Evolutionary conservation across 2,797 vertebrate species (phyloP), one percentile per base, ranked within the genome.

Genomic region (Crypturellus tataupa): DNA sequence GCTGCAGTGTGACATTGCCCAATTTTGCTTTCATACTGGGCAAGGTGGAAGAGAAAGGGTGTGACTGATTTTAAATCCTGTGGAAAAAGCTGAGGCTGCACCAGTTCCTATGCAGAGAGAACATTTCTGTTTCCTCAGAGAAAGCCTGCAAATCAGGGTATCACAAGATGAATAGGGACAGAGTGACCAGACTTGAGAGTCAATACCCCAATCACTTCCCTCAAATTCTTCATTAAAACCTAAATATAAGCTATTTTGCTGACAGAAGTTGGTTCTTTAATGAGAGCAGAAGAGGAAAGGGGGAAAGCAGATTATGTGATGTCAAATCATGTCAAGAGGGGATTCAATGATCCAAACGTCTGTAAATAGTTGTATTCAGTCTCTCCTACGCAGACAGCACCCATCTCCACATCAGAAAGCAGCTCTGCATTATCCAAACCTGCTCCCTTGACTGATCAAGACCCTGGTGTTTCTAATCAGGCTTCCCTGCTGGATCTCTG

Each of bases 21-120:
- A 14, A 4, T 35, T 68, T 56, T 64, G 33, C 24, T 70, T 63
- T 76, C 69, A 51, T 14, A 53, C 21, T 42, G 69, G 14, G 20
- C 62, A 75, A 59, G 0, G 18, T 6, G 15, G 39, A 89, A 21
- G 8, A 51, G 19, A 21, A 46, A 69, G 8, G 89, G 62, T 8
- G 75, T 71, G 84, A n/a, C 14, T 15, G 10, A 31, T 35, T 9
- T 12, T 79, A 40, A 25, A 55, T 46, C 33, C 39, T 9, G 3
- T 0, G 19, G 0, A 1, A 7, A 23, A 9, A 67, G 4, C 12
- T 62, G 23, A 82, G 21, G 27, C 9, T 3, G 21, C 3, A 16
- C 8, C 21, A 35, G 12, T 42, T 55, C 65, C 29, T 42, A 47
- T 3, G 0, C 20, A 81, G 17, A 21, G 27, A 76, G 42, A 3